Evolutionary conservation across 2,113 vertebrate species (phyloP).

Genomic region (Sinocyclocheilus grahami): DNA sequence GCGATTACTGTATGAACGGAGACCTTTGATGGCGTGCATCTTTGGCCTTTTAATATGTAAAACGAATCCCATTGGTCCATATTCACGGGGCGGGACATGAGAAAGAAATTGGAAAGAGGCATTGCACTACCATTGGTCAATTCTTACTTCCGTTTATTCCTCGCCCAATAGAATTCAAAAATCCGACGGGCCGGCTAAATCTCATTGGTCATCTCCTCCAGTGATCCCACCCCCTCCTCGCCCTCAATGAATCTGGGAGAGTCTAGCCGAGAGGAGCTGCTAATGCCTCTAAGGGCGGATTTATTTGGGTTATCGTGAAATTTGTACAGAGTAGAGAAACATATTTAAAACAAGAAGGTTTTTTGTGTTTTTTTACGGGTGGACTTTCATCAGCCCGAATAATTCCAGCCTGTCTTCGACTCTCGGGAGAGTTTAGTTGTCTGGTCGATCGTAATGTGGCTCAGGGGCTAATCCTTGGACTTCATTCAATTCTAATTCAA

Average conservation of each 20-base stretch:
- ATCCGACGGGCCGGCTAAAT: too few species aligned
- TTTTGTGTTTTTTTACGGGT: too few species aligned
- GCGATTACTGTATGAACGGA: background rate
- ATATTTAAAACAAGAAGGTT: background rate
- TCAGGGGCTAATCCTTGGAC: conserved; percentile 44
- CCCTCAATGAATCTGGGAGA: conserved; percentile 54
- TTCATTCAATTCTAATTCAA: conserved; percentile 34
- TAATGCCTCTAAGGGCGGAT: conserved; percentile 37
- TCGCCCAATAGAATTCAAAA: conserved; percentile 37
- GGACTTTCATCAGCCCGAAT: background rate
- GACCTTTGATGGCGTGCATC: background rate
- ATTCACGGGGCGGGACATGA: background rate
- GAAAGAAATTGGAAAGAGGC: conserved; percentile 29
- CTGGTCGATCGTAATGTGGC: conserved; percentile 53
- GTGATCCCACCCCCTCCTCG: conserved; percentile 45
- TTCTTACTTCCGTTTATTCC: conserved; percentile 26
- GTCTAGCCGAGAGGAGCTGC: conserved; percentile 45
- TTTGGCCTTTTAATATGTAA: conserved; percentile 30
- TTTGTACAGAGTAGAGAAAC: background rate
- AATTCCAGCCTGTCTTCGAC: background rate
- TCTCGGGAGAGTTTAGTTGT: conserved; percentile 17
- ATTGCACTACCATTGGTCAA: conserved; percentile 37
- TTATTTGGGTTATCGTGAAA: conserved; percentile 16
- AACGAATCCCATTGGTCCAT: conserved; percentile 28
- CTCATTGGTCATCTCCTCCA: conserved; percentile 33